A percentile compares a stretch with the other conserved stretches of the same genome.
Evolutionary conservation across 2,113 vertebrate species (phyloP).

Genomic region (Aegotheles bennettii): DNA sequence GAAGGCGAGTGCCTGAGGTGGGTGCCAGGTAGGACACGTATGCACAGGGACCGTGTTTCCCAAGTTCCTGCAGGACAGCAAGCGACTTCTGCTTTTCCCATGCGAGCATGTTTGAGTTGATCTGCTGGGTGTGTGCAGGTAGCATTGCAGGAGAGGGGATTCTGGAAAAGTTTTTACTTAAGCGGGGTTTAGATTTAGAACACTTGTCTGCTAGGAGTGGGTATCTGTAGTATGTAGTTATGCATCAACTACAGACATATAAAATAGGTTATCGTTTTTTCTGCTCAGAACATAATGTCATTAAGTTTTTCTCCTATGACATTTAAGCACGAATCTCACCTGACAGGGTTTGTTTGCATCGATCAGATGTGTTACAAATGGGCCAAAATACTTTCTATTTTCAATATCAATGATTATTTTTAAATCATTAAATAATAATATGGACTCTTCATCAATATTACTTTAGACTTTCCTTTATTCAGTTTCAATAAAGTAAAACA

Average conservation of each 20-base stretch:
- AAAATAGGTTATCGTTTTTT: background rate
- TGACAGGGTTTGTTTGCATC: background rate
- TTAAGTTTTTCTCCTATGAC: background rate
- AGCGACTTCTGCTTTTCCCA: background rate
- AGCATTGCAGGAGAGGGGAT: fast-evolving
- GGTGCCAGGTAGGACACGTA: fast-evolving
- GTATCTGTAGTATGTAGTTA: background rate
- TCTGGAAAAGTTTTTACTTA: background rate
- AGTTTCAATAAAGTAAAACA: background rate
- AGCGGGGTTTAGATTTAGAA: background rate
- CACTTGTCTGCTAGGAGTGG: background rate
- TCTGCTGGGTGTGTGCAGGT: background rate
- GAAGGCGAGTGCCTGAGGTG: background rate
- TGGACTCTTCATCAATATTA: background rate
- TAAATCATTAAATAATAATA: background rate
- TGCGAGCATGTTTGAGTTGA: background rate
- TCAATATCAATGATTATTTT: background rate
- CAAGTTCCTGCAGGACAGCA: background rate
- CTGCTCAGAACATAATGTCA: background rate
- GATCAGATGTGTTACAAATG: background rate
- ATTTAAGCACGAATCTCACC: background rate
- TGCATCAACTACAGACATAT: background rate
- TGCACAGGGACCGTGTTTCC: fast-evolving
- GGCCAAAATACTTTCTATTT: background rate
- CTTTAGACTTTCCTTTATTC: background rate